These are phyloP conservation scores for Tortrix viridana DNA, from an alignment of 2,888 invertebrate genomes.

Conservation along the genomic window DNA sequence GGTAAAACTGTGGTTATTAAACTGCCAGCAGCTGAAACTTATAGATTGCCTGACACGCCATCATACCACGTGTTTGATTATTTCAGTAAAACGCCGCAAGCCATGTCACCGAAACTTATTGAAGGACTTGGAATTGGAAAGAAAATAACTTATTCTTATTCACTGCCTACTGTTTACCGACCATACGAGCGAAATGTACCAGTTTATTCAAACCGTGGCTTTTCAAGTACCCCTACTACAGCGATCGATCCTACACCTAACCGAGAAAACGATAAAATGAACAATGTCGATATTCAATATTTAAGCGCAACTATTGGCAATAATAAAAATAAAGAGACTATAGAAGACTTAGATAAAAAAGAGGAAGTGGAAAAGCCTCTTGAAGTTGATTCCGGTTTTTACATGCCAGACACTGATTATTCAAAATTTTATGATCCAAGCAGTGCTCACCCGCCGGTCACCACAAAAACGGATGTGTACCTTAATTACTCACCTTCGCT, in stretches of 20 bases:
- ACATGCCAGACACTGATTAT: slow-evolving; percentile 47
- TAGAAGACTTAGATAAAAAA: slow-evolving; percentile 17
- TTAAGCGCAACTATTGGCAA: slow-evolving; percentile 8
- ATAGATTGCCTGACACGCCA: slow-evolving; percentile 61
- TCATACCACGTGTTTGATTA: slow-evolving; percentile 70
- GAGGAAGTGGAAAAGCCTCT: slow-evolving; percentile 17
- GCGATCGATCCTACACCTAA: slow-evolving; percentile 21
- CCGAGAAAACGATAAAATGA: slow-evolving; percentile 10
- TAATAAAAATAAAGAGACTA: slow-evolving; percentile 6
- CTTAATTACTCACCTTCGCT: slow-evolving; percentile 18
- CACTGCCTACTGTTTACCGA: slow-evolving; percentile 41
- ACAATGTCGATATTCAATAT: slow-evolving; percentile 8
- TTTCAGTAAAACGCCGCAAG: slow-evolving; percentile 76
- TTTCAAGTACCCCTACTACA: slow-evolving; percentile 12
- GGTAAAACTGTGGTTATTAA: slow-evolving; percentile 79
- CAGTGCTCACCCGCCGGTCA: slow-evolving; percentile 25
- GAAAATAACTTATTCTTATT: slow-evolving; percentile 55
- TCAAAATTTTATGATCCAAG: slow-evolving; percentile 46
- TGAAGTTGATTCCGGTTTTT: slow-evolving; percentile 54
- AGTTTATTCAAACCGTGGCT: background rate
- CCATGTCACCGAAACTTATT: slow-evolving; percentile 62
- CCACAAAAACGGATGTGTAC: slow-evolving; percentile 18
- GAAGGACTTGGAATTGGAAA: slow-evolving; percentile 61
- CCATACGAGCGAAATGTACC: slow-evolving; percentile 40
- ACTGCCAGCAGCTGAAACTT: slow-evolving; percentile 66